phyloP scores from a whole-genome alignment of 1,140 invertebrate genomes.

The Rhyzopertha dominica region DNA sequence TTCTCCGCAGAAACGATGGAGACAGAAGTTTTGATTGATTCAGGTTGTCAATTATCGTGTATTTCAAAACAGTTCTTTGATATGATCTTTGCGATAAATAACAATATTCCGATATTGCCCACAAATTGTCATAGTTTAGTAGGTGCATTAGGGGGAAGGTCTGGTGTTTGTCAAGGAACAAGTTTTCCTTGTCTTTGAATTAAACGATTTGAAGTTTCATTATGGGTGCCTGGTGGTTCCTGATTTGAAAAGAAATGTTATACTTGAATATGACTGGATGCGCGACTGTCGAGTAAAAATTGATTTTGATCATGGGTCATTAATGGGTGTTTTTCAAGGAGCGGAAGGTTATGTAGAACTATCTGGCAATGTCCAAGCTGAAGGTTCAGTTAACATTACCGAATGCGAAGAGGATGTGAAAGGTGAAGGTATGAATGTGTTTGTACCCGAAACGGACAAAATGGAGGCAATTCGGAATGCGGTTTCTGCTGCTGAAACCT shows the following conservation, averaged over 20 bases:
- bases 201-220: not conserved
- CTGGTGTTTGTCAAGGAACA: conserved; percentile 23
- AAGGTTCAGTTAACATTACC: too few relatives aligned
- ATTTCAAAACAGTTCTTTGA: conserved; percentile 26
- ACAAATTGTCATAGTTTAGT: conserved; percentile 23
- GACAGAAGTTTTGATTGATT: conserved; percentile 15
- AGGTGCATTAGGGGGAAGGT: too few relatives aligned
- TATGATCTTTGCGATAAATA: conserved; percentile 8
- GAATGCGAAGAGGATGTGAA: too few relatives aligned
- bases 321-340: not conserved
- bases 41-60: conserved; percentile 30
- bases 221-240: conserved; percentile 24
- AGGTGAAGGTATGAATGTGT: not conserved
- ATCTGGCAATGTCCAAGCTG: too few relatives aligned
- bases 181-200: conserved; percentile 7
- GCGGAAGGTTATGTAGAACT: not conserved
- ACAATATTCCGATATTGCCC: conserved; percentile 20
- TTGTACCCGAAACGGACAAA: not conserved
- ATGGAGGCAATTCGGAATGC: not conserved
- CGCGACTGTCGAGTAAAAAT: conserved; percentile 14
- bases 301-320: conserved; percentile 8
- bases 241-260: conserved; percentile 19
- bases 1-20: not conserved
- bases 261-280: conserved; percentile 31
- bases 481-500: not conserved